These are phyloP conservation scores for Rousettus leschenaultii DNA, from an alignment of 2,113 vertebrate genomes.

Conservation along the genomic window DNA sequence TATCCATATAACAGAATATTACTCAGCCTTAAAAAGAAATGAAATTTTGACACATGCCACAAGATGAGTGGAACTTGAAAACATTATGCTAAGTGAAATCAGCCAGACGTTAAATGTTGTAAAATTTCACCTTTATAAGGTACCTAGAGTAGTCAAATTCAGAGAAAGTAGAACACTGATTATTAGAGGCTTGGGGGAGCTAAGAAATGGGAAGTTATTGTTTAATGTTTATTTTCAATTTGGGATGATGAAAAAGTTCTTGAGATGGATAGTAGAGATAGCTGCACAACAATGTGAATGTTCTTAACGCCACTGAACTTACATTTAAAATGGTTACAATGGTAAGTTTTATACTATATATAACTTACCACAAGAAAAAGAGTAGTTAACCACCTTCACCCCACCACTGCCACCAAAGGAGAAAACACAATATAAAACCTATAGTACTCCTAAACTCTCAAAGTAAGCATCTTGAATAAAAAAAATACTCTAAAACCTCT, in stretches of 20 bases:
- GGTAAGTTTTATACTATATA: neutral
- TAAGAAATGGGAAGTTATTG: neutral
- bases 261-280: neutral
- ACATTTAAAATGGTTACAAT: neutral
- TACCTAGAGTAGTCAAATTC: neutral
- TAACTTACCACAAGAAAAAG: neutral
- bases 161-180: neutral
- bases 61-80: neutral
- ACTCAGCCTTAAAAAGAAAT: neutral
- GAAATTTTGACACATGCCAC: neutral
- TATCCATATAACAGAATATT: neutral
- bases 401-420: neutral
- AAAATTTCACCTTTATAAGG: neutral
- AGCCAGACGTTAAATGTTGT: neutral
- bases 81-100: neutral
- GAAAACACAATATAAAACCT: neutral
- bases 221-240: neutral
- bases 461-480: neutral
- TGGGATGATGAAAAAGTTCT: neutral
- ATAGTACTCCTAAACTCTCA: neutral
- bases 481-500: neutral
- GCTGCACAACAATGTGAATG: neutral
- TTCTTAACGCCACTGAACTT: neutral
- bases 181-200: neutral
- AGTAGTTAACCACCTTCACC: neutral